Evolutionary conservation across 2,113 vertebrate genomes (phyloP).

Genomic region (Bombycilla garrulus): DNA sequence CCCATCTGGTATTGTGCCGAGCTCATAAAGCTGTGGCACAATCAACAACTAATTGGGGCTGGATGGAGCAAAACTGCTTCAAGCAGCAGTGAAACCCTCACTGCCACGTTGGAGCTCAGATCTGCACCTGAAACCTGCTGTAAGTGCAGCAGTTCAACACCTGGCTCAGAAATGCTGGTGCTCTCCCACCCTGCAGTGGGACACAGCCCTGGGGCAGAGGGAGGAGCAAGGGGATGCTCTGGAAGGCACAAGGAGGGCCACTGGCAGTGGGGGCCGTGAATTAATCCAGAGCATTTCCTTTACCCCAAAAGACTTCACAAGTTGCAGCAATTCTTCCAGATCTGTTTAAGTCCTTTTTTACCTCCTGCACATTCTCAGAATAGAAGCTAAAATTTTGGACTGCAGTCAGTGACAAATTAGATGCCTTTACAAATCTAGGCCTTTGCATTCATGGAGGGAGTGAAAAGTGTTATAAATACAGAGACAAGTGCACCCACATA

Average conservation of each 20-base stretch:
- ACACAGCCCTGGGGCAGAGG: not conserved
- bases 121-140: not conserved
- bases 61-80: not conserved
- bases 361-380: not conserved
- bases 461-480: not conserved
- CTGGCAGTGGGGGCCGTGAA: not conserved
- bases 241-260: not conserved
- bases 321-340: not conserved
- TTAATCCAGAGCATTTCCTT: not conserved
- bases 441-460: not conserved
- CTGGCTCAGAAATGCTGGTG: not conserved
- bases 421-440: not conserved
- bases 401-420: not conserved
- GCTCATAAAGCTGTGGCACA: not conserved
- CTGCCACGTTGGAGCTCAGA: accelerated
- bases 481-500: not conserved
- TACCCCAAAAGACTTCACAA: not conserved
- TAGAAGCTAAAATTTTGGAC: not conserved
- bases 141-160: accelerated
- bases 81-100: not conserved
- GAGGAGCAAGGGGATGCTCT: not conserved
- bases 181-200: not conserved
- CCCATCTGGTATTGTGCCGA: not conserved
- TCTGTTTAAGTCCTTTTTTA: not conserved
- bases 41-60: not conserved